phyloP scores from a whole-genome alignment of 2,113 vertebrate species.

The Isurus oxyrinchus region DNA sequence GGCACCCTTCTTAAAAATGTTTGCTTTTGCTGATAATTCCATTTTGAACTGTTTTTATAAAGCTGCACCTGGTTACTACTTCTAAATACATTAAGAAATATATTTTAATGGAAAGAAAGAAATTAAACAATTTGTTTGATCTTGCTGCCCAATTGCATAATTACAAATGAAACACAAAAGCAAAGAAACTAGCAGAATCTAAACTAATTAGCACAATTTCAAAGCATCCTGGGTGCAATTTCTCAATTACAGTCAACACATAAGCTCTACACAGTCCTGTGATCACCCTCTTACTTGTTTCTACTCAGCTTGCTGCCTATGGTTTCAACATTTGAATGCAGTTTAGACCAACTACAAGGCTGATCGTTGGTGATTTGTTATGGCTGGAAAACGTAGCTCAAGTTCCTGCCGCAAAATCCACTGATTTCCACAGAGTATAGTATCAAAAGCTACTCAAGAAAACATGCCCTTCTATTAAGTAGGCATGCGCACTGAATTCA shows the following conservation, averaged over 20 bases:
- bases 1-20: background rate
- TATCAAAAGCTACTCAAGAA: background rate
- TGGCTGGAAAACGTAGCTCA: background rate
- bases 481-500: background rate
- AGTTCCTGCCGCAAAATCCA: background rate
- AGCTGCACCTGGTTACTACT: background rate
- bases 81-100: background rate
- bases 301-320: background rate
- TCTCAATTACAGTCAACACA: background rate
- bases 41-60: background rate
- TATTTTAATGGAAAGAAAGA: background rate
- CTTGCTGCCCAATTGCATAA: background rate
- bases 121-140: background rate
- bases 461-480: background rate
- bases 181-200: background rate
- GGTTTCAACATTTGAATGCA: background rate
- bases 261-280: background rate
- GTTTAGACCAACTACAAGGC: background rate
- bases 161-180: background rate
- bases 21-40: background rate
- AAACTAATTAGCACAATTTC: background rate
- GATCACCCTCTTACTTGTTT: background rate
- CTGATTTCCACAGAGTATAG: background rate
- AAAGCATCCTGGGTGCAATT: background rate
- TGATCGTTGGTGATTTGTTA: background rate